Conservation (phyloP, 1,140 invertebrate species). For the Meloidogyne hapla region DNA sequence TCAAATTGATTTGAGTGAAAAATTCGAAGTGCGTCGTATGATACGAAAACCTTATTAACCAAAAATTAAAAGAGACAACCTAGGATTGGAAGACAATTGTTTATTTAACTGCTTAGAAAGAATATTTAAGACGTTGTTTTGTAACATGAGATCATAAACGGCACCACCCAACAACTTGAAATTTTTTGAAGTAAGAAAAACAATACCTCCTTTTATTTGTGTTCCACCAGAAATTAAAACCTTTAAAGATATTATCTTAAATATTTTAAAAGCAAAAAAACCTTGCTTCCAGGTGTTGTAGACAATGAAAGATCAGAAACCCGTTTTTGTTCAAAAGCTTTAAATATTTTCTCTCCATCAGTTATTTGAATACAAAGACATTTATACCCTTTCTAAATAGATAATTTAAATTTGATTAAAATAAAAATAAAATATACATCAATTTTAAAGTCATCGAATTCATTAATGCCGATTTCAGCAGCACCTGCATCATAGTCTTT, state of each 20-base stretch:
- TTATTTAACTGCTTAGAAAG: neutral
- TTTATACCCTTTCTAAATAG: neutral
- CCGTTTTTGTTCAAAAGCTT: slow-evolving; percentile 20
- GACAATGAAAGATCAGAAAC: neutral
- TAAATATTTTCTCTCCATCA: slow-evolving; percentile 7
- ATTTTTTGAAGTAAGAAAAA: slow-evolving; percentile 8
- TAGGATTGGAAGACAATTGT: neutral
- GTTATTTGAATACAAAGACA: slow-evolving; percentile 4
- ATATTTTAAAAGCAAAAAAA: neutral
- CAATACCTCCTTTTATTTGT: neutral
- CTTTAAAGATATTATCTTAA: neutral
- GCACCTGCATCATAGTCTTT: neutral
- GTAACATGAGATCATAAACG: neutral
- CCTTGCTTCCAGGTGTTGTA: slow-evolving; percentile 9
- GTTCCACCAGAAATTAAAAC: slow-evolving; percentile 6
- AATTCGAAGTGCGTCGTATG: no score
- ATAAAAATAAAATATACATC: neutral
- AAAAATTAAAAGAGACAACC: no score
- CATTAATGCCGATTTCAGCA: neutral
- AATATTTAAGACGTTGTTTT: neutral
- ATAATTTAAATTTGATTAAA: neutral
- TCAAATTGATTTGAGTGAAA: no score
- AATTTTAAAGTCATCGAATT: neutral
- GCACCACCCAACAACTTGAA: slow-evolving; percentile 15
- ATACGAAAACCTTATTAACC: no score